Percentiles rank a stretch among this genome's conserved stretches.
These are phyloP conservation scores for Leucoptera coffeella DNA, from an alignment of 2,888 invertebrate genomes.

Conservation along the genomic window DNA sequence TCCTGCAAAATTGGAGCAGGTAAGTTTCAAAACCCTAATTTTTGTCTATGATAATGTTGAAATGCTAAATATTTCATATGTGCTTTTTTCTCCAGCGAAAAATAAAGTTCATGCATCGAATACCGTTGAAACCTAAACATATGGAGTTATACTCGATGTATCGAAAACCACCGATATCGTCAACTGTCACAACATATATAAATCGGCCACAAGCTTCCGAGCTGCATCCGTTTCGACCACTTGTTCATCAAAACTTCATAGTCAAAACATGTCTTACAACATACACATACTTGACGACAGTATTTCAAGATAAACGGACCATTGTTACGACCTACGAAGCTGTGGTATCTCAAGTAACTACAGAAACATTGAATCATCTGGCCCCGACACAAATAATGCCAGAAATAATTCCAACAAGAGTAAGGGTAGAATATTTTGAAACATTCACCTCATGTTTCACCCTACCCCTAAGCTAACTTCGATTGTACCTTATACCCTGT, in stretches of 20 bases:
- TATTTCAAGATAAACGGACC: conserved; percentile 57
- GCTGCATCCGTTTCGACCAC: conserved; percentile 32
- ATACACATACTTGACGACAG: conserved; percentile 77
- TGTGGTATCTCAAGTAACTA: conserved; percentile 57
- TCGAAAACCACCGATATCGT: conserved; percentile 30
- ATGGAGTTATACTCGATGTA: conserved; percentile 16
- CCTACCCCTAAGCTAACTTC: conserved; percentile 17
- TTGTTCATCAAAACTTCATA: conserved; percentile 69
- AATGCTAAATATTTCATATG: conserved; percentile 6
- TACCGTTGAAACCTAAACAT: conserved; percentile 19
- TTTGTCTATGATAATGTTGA: too few species aligned
- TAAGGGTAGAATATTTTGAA: conserved; percentile 19
- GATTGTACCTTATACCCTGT: too few species aligned
- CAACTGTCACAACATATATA: conserved; percentile 39
- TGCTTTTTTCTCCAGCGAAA: conserved; percentile 37
- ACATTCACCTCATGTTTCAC: conserved; percentile 8
- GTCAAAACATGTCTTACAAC: conserved; percentile 86
- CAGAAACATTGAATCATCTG: conserved; percentile 53
- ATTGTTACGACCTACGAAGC: conserved; percentile 45
- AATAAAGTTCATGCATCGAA: conserved; percentile 31
- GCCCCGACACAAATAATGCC: conserved; percentile 38
- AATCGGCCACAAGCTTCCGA: conserved; percentile 37
- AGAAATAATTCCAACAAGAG: conserved; percentile 43
- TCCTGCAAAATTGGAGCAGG: conserved; percentile 27
- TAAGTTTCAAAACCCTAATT: conserved; percentile 11